phyloP scores from a whole-genome alignment of 1,140 invertebrate species.

The Drosophila nigromelanica region DNA sequence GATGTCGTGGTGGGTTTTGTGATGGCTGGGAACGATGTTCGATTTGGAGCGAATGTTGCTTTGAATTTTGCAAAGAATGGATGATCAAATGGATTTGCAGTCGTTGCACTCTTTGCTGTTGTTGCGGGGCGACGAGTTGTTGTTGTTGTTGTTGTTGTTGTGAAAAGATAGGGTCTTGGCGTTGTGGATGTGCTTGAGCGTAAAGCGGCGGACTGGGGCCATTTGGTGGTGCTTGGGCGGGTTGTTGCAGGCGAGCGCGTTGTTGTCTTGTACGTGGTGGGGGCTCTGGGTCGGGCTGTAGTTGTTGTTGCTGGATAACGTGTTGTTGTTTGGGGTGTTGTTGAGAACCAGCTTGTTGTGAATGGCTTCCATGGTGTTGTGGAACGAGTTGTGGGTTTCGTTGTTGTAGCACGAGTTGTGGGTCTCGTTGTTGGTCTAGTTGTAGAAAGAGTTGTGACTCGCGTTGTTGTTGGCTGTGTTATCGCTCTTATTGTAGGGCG shows the following conservation, averaged over 20 bases:
- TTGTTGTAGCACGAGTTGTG: conserved; percentile 4
- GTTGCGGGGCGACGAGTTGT: conserved; percentile 25
- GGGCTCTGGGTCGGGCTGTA: background rate
- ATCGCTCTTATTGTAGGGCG: conserved; percentile 1
- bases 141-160: conserved; percentile 30
- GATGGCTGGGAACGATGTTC: background rate
- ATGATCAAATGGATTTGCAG: conserved; percentile 60
- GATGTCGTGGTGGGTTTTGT: conserved; percentile 13
- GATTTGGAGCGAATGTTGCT: conserved; percentile 34
- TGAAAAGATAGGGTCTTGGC: conserved; percentile 63
- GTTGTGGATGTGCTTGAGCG: conserved; percentile 41
- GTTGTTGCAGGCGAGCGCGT: conserved; percentile 23
- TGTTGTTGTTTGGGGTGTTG: conserved; percentile 1
- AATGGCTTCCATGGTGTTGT: conserved; percentile 15
- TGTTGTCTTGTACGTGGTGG: conserved; percentile 8
- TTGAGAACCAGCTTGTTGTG: conserved; percentile 9
- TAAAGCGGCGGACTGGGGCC: background rate
- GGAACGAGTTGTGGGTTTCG: conserved; percentile 10
- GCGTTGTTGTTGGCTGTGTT: background rate
- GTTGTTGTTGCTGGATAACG: conserved; percentile 11
- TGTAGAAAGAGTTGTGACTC: conserved; percentile 31
- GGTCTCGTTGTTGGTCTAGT: background rate
- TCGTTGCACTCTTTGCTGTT: conserved; percentile 33
- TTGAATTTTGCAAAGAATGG: conserved; percentile 70
- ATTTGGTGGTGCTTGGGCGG: conserved; percentile 13